Percentiles rank a stretch among this genome's conserved stretches.
These are phyloP conservation scores for Ormyrus rosae DNA, from an alignment of 2,888 invertebrate genomes.

Conservation along the genomic window DNA sequence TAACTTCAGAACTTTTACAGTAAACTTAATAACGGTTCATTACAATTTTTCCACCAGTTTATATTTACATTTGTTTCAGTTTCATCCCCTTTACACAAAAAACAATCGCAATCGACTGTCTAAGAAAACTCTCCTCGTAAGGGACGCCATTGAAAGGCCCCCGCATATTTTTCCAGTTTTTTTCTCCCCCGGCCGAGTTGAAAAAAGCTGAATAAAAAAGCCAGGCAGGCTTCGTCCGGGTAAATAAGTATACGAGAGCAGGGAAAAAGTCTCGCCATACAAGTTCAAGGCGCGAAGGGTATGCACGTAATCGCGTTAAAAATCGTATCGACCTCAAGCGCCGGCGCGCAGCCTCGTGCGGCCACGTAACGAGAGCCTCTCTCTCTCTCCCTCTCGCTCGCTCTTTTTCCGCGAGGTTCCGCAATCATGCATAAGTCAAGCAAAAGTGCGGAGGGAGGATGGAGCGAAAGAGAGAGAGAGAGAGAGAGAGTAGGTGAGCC, in stretches of 20 bases:
- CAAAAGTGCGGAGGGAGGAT: background rate
- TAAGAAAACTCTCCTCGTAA: no score
- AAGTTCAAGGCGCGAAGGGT: slow-evolving; percentile 35
- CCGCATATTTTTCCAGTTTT: no score
- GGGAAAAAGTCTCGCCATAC: slow-evolving; percentile 2
- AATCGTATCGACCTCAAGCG: slow-evolving; percentile 32
- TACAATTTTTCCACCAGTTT: no score
- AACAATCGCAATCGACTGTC: no score
- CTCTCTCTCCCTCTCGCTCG: background rate
- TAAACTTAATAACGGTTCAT: no score
- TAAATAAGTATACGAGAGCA: background rate
- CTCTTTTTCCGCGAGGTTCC: background rate
- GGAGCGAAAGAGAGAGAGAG: background rate
- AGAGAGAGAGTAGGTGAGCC: no score
- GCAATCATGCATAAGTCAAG: slow-evolving; percentile 23
- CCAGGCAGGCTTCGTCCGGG: background rate
- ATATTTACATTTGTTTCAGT: no score
- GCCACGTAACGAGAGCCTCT: slow-evolving; percentile 6
- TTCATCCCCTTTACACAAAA: no score
- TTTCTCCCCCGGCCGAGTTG: no score
- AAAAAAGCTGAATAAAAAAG: no score
- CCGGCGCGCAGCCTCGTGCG: background rate
- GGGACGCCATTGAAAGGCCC: no score
- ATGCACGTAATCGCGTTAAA: slow-evolving; percentile 26
- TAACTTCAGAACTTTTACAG: no score